Evolutionary conservation across 2,113 vertebrate species (phyloP).

Genomic region (Tursiops truncatus): DNA sequence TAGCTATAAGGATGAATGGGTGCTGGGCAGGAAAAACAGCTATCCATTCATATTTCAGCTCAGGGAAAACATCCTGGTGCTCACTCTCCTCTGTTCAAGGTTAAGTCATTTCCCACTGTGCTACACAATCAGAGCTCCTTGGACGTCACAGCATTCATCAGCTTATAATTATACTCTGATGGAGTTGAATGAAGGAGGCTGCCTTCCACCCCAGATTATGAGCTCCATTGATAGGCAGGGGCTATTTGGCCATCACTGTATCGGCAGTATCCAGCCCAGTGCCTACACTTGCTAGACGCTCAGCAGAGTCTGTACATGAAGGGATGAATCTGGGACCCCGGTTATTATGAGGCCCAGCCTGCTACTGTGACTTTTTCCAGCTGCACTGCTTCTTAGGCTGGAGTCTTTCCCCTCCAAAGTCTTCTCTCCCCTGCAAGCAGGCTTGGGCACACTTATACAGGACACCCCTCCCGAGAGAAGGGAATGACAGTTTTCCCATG

Average conservation of each 20-base stretch:
- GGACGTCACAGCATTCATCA: neutral
- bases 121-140: neutral
- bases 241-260: neutral
- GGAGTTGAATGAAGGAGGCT: neutral
- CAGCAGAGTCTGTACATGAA: neutral
- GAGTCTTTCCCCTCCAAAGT: neutral
- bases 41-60: neutral
- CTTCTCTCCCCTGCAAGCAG: neutral
- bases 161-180: neutral
- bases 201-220: neutral
- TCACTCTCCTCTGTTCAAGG: neutral
- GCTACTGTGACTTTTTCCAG: neutral
- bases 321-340: neutral
- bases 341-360: neutral
- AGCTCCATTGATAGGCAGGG: neutral
- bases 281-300: accelerated
- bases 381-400: neutral
- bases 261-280: neutral
- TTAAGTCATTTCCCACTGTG: neutral
- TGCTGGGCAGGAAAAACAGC: neutral
- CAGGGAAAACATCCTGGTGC: neutral
- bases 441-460: neutral
- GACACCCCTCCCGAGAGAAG: neutral
- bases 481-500: neutral
- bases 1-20: neutral